These are phyloP conservation scores for Oligia latruncula DNA, from an alignment of 2,888 invertebrate species.

Conservation along the genomic window DNA sequence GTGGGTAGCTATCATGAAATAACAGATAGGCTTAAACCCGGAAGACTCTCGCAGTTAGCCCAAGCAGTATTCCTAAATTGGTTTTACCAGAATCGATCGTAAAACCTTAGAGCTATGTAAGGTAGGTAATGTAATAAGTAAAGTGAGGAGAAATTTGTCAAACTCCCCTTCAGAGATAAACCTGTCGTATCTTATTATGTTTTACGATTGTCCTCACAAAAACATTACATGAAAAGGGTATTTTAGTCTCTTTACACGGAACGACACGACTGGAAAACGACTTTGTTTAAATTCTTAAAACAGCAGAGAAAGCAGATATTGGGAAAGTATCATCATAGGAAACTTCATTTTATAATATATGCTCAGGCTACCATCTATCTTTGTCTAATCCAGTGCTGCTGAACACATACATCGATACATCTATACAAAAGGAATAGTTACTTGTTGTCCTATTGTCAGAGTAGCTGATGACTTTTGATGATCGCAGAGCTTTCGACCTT, in stretches of 20 bases:
- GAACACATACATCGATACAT: background rate
- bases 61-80: constrained; percentile 37
- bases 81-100: constrained; percentile 41
- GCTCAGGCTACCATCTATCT: background rate
- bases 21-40: constrained; percentile 9
- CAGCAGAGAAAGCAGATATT: too few species aligned
- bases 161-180: constrained; percentile 53
- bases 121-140: constrained; percentile 42
- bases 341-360: background rate
- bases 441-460: too few species aligned
- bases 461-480: background rate
- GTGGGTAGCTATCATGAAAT: constrained; percentile 11
- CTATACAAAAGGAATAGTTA: background rate
- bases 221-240: constrained; percentile 68
- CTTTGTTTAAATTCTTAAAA: background rate
- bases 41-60: constrained; percentile 16
- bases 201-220: constrained; percentile 73
- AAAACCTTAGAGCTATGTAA: constrained; percentile 21
- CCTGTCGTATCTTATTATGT: constrained; percentile 69
- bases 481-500: background rate
- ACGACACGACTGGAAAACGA: constrained; percentile 54
- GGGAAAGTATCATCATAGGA: background rate
- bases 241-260: constrained; percentile 35
- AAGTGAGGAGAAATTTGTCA: constrained; percentile 55
- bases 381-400: background rate